Evolutionary conservation across 2,888 invertebrate genomes (phyloP).

Genomic region (Zootermopsis nevadensis): DNA sequence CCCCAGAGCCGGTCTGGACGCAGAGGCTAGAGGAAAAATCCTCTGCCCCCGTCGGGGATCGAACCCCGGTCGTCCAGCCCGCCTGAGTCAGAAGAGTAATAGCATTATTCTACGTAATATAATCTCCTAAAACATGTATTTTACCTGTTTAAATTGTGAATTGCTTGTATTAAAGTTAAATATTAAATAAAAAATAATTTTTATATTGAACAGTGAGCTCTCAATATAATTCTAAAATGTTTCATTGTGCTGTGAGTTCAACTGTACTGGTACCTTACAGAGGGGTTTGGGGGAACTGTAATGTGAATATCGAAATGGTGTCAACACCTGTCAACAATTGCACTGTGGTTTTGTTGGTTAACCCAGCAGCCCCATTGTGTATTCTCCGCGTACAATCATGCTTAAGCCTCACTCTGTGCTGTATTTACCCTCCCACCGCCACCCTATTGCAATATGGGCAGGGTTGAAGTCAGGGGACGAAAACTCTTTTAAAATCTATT

Average conservation of each 20-base stretch:
- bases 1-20: too few relatives aligned
- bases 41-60: too few relatives aligned
- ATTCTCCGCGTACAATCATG: conserved; percentile 41
- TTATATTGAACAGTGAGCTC: not conserved
- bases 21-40: too few relatives aligned
- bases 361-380: conserved; percentile 47
- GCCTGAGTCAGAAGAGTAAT: too few relatives aligned
- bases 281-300: conserved; percentile 4
- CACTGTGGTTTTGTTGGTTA: conserved; percentile 50
- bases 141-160: too few relatives aligned
- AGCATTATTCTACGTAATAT: too few relatives aligned
- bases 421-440: conserved; percentile 16
- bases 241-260: conserved; percentile 11
- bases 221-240: not conserved
- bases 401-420: conserved; percentile 34
- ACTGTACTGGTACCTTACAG: conserved; percentile 32
- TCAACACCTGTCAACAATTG: conserved; percentile 51
- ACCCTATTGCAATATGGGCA: conserved; percentile 12
- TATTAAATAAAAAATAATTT: too few relatives aligned
- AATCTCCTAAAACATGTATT: too few relatives aligned
- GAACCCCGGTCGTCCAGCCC: too few relatives aligned
- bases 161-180: too few relatives aligned
- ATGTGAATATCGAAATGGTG: conserved; percentile 48
- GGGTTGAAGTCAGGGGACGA: not conserved
- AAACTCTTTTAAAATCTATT: conserved; percentile 33